Evolutionary conservation across 1,140 invertebrate genomes (phyloP), one percentile per base, ranked within the genome.

Genomic region (Scylla paramamosain): DNA sequence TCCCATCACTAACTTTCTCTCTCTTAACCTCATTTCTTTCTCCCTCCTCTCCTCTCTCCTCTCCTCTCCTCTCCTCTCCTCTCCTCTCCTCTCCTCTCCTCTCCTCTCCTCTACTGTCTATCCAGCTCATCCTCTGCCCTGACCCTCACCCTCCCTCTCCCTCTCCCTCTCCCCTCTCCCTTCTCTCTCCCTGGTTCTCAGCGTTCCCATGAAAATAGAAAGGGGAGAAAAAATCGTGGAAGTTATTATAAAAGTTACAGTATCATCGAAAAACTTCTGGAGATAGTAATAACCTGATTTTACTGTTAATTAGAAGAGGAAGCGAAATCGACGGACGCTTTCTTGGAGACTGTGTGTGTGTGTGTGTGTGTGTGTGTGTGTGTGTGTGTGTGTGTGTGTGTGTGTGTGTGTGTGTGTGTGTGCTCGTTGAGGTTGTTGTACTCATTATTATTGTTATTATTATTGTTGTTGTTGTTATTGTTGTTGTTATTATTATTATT

Each of bases 231-330:
- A 77, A 77, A 77, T 77, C 67, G 67, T 25, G 20, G 67, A 77
- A 77, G 67, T 77, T 77, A 77, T 77, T 77, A 77, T 77, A 77
- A 77, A 77, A 77, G 67, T 77, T 77, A 77, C 67, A 77, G 67
- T 77, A 77, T 77, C 67, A 77, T 77, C 67, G 67, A n/a, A 77
- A 77, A 77, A 77, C 67, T 77, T 77, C 67, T 77, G 67, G 67
- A 77, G 67, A 77, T 77, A 77, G 67, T 77, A 77, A 77, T 77
- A 77, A 77, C 67, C 67, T 77, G 67, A 77, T 77, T 77, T 77
- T 77, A 77, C 67, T 77, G 67, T 77, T 77, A 77, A 77, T 77
- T 77, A 77, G 67, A 77, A 77, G n/a, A 77, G 67, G 67, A 77
- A 77, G 67, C 67, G 67, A 77, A 77, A 77, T 77, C 67, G 67